These are phyloP conservation scores for Cyanoramphus novaezelandiae DNA, from an alignment of 2,113 vertebrate species.

Conservation along the genomic window DNA sequence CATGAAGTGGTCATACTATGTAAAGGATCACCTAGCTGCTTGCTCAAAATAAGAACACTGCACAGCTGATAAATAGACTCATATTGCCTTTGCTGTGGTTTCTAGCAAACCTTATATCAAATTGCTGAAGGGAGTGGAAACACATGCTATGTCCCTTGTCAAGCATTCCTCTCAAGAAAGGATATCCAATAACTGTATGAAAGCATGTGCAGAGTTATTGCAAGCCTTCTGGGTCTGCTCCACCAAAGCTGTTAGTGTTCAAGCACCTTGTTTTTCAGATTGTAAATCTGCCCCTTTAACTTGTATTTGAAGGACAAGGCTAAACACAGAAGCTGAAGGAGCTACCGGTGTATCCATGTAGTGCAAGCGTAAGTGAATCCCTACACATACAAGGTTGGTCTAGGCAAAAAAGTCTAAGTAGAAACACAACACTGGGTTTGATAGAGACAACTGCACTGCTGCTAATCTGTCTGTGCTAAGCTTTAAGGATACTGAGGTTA, in stretches of 20 bases:
- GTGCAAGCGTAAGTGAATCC: background rate
- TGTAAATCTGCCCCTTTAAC: conserved; percentile 49
- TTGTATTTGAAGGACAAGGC: conserved; percentile 27
- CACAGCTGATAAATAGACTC: background rate
- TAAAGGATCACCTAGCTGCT: background rate
- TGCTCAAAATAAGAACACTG: background rate
- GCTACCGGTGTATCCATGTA: background rate
- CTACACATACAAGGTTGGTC: background rate
- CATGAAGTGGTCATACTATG: background rate
- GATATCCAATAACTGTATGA: conserved; percentile 58
- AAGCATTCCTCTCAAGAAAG: conserved; percentile 55
- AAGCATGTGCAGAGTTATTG: conserved; percentile 48
- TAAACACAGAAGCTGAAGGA: conserved; percentile 33
- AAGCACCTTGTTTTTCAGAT: conserved; percentile 45
- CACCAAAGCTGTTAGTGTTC: conserved; percentile 25
- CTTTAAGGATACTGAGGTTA: background rate
- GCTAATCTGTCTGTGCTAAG: background rate
- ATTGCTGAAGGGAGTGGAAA: conserved; percentile 32
- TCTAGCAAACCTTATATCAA: conserved; percentile 52
- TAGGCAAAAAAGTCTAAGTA: background rate
- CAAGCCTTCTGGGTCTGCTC: conserved; percentile 29
- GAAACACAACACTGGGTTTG: background rate
- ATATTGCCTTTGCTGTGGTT: conserved; percentile 14
- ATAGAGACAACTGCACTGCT: background rate
- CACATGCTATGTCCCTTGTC: conserved; percentile 53